A percentile compares a stretch with the other conserved stretches of the same genome.
These are phyloP conservation scores for Leptinotarsa juncta DNA, from an alignment of 2,888 invertebrate species.

Conservation along the genomic window DNA sequence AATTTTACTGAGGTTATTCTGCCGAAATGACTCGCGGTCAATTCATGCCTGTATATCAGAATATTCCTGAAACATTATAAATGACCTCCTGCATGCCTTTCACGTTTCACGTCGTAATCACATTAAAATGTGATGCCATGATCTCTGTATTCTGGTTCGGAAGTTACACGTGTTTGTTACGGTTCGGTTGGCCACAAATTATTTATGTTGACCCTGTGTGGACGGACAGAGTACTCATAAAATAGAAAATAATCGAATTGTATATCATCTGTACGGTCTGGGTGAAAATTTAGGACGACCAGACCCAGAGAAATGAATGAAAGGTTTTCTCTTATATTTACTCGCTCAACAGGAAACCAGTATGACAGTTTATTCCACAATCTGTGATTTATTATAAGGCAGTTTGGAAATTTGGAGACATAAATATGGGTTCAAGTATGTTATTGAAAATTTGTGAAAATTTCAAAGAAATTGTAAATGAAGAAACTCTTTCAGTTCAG, in stretches of 20 bases:
- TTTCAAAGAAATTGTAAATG: too few species aligned
- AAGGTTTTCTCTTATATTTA: neutral
- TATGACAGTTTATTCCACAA: too few species aligned
- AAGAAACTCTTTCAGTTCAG: too few species aligned
- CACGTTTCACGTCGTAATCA: conserved; percentile 17
- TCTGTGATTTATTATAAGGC: too few species aligned
- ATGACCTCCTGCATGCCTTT: neutral
- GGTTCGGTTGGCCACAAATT: conserved; percentile 19
- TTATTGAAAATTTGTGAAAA: too few species aligned
- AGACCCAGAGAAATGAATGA: neutral
- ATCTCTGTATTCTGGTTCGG: conserved; percentile 16
- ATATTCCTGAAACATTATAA: neutral
- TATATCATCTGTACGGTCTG: neutral
- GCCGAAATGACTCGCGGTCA: neutral
- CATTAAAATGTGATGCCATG: conserved; percentile 23
- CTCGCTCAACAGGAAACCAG: neutral
- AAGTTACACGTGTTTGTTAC: conserved; percentile 21
- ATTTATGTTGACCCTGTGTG: conserved; percentile 19
- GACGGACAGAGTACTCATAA: neutral
- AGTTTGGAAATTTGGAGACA: too few species aligned
- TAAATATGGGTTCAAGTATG: too few species aligned
- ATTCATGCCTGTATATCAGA: neutral
- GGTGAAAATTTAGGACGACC: neutral
- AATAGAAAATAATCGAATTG: neutral
- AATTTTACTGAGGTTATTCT: neutral